Conservation (phyloP, 2,113 vertebrate genomes). For the Paralichthys olivaceus region DNA sequence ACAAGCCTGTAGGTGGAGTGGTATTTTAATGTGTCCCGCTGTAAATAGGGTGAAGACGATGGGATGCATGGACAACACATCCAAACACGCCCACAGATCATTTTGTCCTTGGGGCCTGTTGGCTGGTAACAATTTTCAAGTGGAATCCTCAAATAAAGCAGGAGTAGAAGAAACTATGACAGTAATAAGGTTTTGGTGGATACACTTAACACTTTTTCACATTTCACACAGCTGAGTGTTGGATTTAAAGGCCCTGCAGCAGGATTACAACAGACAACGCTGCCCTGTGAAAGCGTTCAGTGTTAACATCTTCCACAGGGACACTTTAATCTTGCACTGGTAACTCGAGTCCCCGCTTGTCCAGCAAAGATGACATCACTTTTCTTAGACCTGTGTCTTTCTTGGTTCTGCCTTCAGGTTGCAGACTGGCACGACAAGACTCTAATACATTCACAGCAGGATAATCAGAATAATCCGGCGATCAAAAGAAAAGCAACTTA, state of each 20-base stretch:
- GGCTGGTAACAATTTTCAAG: not conserved
- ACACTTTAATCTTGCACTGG: constrained; percentile 13
- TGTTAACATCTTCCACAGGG: constrained; percentile 35
- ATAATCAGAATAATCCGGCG: not conserved
- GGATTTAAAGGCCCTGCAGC: constrained; percentile 8
- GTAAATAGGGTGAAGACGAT: not conserved
- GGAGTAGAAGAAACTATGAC: not conserved
- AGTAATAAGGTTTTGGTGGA: not conserved
- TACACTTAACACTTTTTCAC: not conserved
- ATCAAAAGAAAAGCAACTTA: not conserved
- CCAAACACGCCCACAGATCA: not conserved
- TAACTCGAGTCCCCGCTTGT: constrained; percentile 38
- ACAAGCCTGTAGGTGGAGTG: not conserved
- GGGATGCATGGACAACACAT: not conserved
- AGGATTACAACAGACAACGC: constrained; percentile 7
- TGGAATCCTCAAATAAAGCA: not conserved
- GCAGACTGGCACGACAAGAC: not conserved
- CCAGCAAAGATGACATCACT: constrained; percentile 44
- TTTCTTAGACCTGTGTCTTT: constrained; percentile 20
- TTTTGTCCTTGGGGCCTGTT: not conserved
- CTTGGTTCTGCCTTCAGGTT: not conserved
- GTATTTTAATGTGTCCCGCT: too few relatives aligned
- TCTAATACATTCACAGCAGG: not conserved
- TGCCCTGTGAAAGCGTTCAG: constrained; percentile 38
- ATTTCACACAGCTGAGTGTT: not conserved